Base-by-base conservation (phyloP, 2,797 vertebrate genomes). In the Hybognathus amarus region DNA sequence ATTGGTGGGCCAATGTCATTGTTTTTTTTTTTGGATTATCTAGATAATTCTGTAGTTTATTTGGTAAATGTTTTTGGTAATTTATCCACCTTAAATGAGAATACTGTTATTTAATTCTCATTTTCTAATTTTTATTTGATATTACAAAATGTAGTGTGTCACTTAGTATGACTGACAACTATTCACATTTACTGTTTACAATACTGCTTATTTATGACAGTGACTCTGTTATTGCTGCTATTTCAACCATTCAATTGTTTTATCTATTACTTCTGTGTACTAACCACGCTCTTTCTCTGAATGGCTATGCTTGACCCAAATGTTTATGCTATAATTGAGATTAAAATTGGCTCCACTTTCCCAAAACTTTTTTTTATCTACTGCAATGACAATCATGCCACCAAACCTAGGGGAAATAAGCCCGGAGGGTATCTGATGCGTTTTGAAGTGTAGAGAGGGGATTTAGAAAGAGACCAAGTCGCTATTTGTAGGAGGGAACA, bases 401-500 rank as follows among this genome's bases (percentile, higher is more conserved):
- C 24, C 64, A 76, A 85, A 83, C 85, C 83, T 85, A 63, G 80
- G 87, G 85, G 87, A 87, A 87, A 85, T 71, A 66, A 85, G 79
- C 77, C 83, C 45, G 47, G 54, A 75, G 71, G 79, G 85, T 83
- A 74, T 83, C 81, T 83, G 87, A 83, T 81, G 83, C 79, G 24
- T 69, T n/a, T 59, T 64, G 68, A 82, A 80, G 70, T 79, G 73
- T 85, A 76, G 78, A 70, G 63, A 63, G 74, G 80, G 85, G 81
- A 82, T 67, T 85, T 56, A 66, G 66, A 86, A 87, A 84, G 83
- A 87, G 86, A 79, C 85, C 83, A 84, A 71, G 59, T 71, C 54
- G 74, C 87, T 87, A 89, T 89, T 87, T 89, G 88, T 69, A 85
- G 85, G 86, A 85, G 40, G 68, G 78, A 88, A 78, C 77, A 70